A percentile compares a stretch with the other conserved stretches of the same genome.
Evolutionary conservation across 2,797 vertebrate species (phyloP).

Genomic region (Hoplostethus mediterraneus): DNA sequence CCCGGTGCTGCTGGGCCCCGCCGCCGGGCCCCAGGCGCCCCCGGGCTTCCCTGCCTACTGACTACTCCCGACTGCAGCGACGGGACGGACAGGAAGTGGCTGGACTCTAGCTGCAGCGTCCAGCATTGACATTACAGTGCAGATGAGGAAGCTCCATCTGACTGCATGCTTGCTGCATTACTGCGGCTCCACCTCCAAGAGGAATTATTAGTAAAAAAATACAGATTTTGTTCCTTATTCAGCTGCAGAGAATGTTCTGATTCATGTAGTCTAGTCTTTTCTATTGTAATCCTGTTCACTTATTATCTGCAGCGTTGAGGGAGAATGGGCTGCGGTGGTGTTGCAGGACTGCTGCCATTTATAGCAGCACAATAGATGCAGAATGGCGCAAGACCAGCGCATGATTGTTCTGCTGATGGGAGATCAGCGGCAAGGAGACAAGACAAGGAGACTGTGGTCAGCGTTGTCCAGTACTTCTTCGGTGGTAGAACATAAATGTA

Average conservation of each 20-base stretch:
- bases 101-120: neutral
- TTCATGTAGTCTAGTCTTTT: conserved; percentile 25
- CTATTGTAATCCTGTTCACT: conserved; percentile 53
- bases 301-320: conserved; percentile 29
- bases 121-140: neutral
- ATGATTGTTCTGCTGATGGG: too few relatives aligned
- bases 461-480: too few relatives aligned
- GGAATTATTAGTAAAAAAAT: conserved; percentile 11
- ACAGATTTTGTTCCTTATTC: conserved; percentile 28
- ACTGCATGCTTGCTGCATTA: neutral
- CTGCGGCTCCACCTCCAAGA: conserved; percentile 16
- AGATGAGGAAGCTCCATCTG: too few relatives aligned
- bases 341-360: conserved; percentile 17
- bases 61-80: conserved; percentile 25
- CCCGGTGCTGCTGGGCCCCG: conserved; percentile 84
- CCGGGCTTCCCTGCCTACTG: conserved; percentile 55
- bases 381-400: neutral
- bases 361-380: conserved; percentile 15
- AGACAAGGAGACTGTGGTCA: conserved; percentile 5
- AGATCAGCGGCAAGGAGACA: too few relatives aligned
- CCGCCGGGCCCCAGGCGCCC: conserved; percentile 19
- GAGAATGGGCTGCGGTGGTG: neutral
- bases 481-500: neutral
- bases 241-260: conserved; percentile 11
- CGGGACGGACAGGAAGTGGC: neutral